Evolutionary conservation across 2,113 vertebrate species (phyloP).

Genomic region (Vulpes vulpes): DNA sequence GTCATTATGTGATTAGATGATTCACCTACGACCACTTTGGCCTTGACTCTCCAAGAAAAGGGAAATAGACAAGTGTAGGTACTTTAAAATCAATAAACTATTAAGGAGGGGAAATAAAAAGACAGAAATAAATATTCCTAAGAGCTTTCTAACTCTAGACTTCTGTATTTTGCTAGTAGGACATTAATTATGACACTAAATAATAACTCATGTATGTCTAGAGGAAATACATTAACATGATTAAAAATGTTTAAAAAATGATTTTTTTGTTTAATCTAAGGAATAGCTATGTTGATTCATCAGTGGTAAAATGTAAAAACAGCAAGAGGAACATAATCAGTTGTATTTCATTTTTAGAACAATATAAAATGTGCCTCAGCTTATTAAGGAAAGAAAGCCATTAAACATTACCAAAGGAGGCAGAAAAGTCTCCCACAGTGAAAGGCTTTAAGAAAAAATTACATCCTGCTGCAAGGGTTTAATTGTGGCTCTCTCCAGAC

Average conservation of each 20-base stretch:
- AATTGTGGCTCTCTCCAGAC: background rate
- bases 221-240: slow-evolving; percentile 2
- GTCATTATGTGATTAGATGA: background rate
- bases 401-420: background rate
- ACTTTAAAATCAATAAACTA: slow-evolving; percentile 5
- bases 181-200: background rate
- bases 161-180: background rate
- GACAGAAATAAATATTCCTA: background rate
- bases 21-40: background rate
- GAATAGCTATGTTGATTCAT: background rate
- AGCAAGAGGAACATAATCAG: background rate
- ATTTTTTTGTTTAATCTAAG: background rate
- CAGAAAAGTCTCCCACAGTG: background rate
- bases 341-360: background rate
- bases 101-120: background rate
- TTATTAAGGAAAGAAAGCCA: background rate
- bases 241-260: background rate
- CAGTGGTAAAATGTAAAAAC: background rate
- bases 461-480: background rate
- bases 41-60: background rate
- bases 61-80: background rate
- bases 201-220: background rate
- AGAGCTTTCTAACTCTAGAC: background rate
- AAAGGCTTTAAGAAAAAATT: background rate
- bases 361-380: background rate